Evolutionary conservation across 2,888 invertebrate species (phyloP), one percentile per base, ranked within the genome.

Genomic region (Macrostomum cliftonense): DNA sequence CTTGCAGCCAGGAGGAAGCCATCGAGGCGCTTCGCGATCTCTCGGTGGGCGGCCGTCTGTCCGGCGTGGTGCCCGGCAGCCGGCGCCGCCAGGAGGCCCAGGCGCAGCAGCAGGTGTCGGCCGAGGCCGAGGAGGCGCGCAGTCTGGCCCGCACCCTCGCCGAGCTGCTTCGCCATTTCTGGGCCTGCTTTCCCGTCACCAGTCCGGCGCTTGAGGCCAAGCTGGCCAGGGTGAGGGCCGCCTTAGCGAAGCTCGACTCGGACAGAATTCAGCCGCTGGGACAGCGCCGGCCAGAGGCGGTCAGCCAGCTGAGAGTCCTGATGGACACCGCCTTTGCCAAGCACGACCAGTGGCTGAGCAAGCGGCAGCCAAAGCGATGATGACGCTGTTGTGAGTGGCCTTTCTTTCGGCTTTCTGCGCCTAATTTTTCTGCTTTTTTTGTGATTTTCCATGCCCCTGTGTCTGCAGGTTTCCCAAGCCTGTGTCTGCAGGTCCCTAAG

Each of bases 81-180:
- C 4, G 28, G 28, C 28, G 28, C 28, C 5, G 5, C 28, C 28
- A 9, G 4, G 5, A 28, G 9, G 28, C n/a, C n/a, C n/a, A 28
- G 28, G 28, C 28, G 28, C 28, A 28, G 28, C 28, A 28, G 28
- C 28, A 28, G 28, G 28, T 9, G 4, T 28, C 54, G 45, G 62
- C 66, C 19, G 53, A 87, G 52, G 83, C 84, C 63, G 77, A 77
- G 42, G 91, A 93, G 62, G 73, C 93, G 12, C 77, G 81, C 50
- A 79, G 83, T 54, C 73, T 89, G 46, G 91, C 93, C 72, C 75
- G 82, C 46, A 83, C 86, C 1, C 75, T 83, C 4, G 80, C 83
- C 53, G 95, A 95, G 73, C 71, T 97, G 52, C 73, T 93, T 13
- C 78, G 84, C 52, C 91, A 93, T 71, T 84, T 95, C 72, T 97